phyloP scores from a whole-genome alignment of 1,140 invertebrate species.

The Drosophila ananassae region DNA sequence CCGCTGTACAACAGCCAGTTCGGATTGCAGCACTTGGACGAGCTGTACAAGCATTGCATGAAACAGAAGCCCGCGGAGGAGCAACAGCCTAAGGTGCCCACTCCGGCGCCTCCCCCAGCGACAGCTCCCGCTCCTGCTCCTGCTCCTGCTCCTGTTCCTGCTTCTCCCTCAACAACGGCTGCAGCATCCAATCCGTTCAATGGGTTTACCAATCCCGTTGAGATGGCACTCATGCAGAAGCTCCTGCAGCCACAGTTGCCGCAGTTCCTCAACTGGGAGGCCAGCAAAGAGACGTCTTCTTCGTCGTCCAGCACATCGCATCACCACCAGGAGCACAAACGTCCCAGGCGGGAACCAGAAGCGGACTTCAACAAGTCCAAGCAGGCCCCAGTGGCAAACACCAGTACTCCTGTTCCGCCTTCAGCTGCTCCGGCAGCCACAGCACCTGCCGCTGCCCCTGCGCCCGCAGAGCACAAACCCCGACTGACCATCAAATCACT shows the following conservation, averaged over 20 bases:
- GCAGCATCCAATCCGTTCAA: slow-evolving; percentile 28
- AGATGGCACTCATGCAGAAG: slow-evolving; percentile 89
- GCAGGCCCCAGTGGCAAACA: slow-evolving; percentile 2
- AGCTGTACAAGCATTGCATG: slow-evolving; percentile 74
- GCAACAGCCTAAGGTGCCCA: slow-evolving; percentile 31
- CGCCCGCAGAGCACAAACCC: slow-evolving; percentile 84
- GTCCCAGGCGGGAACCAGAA: slow-evolving; percentile 56
- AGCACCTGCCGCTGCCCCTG: slow-evolving; percentile 15
- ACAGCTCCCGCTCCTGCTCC: slow-evolving; percentile 2
- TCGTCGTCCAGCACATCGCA: slow-evolving; percentile 66
- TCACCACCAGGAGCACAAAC: slow-evolving; percentile 64
- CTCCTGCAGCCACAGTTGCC: slow-evolving; percentile 78
- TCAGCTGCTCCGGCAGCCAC: slow-evolving; percentile 5
- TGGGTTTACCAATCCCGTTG: slow-evolving; percentile 86
- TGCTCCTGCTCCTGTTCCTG: slow-evolving; percentile 6
- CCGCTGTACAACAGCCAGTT: slow-evolving; percentile 69
- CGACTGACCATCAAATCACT: slow-evolving; percentile 87
- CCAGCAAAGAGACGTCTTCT: slow-evolving; percentile 25
- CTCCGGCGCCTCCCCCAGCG: slow-evolving; percentile 12
- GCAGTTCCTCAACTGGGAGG: slow-evolving; percentile 50
- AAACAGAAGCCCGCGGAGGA: slow-evolving; percentile 61
- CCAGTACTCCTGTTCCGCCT: slow-evolving; percentile 16
- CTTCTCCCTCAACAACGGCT: slow-evolving; percentile 14
- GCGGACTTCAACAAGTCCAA: slow-evolving; percentile 44
- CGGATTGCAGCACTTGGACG: slow-evolving; percentile 72